Percentiles rank a stretch among this genome's conserved stretches.
Conservation (phyloP, 2,797 vertebrate genomes). For the Saxicola maurus region DNA sequence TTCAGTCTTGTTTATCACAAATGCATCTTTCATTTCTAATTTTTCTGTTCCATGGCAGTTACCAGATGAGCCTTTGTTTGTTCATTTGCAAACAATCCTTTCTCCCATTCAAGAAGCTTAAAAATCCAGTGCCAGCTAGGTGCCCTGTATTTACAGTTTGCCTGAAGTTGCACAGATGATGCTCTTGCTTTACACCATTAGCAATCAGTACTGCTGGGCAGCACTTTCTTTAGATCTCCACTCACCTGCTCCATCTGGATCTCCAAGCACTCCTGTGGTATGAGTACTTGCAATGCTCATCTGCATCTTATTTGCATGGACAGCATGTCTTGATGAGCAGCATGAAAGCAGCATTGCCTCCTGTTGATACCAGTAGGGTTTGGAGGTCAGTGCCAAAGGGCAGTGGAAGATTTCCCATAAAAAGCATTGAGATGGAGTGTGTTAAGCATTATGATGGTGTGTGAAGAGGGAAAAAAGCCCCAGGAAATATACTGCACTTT, state of each 20-base stretch:
- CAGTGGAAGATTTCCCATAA: background rate
- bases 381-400: background rate
- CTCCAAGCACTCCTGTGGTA: background rate
- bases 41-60: background rate
- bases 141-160: background rate
- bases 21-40: conserved; percentile 24
- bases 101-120: background rate
- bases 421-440: background rate
- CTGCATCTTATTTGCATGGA: background rate
- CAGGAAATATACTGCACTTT: background rate
- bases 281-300: background rate
- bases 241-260: background rate
- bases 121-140: background rate
- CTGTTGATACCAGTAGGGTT: background rate
- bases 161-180: background rate
- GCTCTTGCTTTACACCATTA: background rate
- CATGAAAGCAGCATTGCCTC: background rate
- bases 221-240: background rate
- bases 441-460: background rate
- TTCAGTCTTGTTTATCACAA: conserved; percentile 41
- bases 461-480: rapidly evolving
- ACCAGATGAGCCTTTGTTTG: background rate
- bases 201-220: background rate
- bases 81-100: background rate
- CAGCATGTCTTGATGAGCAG: rapidly evolving